Percentiles rank a stretch among this genome's conserved stretches.
Evolutionary conservation across 1,140 invertebrate genomes (phyloP).

Genomic region (Asbolus verrucosus): DNA sequence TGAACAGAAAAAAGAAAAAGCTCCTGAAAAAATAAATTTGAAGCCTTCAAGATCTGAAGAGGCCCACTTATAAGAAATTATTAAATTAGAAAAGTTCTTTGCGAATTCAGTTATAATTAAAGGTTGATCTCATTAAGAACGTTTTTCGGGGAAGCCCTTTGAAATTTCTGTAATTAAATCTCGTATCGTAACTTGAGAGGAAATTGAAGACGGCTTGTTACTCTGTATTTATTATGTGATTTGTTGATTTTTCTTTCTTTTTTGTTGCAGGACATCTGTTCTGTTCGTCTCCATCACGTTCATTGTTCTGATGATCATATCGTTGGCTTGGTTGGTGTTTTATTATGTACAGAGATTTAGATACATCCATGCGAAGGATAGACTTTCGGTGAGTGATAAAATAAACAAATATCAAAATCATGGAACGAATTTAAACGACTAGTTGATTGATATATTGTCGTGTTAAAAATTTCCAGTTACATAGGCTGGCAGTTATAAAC

Average conservation of each 20-base stretch:
- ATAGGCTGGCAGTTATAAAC: no score
- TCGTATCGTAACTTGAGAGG: background rate
- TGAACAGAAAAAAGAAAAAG: no score
- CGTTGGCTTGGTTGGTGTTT: constrained; percentile 92
- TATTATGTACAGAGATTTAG: constrained; percentile 94
- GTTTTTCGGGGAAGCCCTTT: background rate
- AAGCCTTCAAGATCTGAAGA: no score
- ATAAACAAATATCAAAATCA: no score
- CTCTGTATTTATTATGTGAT: no score
- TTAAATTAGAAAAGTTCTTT: background rate
- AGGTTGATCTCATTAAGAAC: no score
- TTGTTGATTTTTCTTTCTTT: constrained; percentile 53
- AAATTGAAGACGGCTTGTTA: background rate
- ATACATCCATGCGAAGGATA: constrained; percentile 92
- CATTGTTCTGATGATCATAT: constrained; percentile 94
- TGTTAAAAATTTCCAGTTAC: no score
- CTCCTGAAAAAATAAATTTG: no score
- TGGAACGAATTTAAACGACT: no score
- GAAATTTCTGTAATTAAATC: background rate
- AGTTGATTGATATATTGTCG: no score
- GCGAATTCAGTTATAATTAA: no score
- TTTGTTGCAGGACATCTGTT: constrained; percentile 82
- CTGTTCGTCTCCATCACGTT: constrained; percentile 95
- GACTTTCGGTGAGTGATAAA: constrained; percentile 76
- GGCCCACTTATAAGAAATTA: no score